Conservation (phyloP, 1,140 invertebrate species). For the Euwallacea similis region DNA sequence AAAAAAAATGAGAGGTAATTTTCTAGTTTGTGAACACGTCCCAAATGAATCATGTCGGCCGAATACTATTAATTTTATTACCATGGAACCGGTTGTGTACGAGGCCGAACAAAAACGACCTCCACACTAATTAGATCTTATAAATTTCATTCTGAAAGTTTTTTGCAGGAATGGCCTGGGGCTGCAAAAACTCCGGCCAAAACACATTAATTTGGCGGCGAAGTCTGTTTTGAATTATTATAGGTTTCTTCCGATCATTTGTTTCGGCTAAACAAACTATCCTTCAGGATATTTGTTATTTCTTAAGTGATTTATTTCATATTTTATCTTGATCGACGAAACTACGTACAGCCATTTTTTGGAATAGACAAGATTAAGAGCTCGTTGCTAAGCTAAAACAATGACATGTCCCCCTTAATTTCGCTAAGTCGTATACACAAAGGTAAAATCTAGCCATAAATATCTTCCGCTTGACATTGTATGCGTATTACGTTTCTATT, state of each 20-base stretch:
- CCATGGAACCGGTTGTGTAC: neutral
- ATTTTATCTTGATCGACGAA: neutral
- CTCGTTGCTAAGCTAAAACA: neutral
- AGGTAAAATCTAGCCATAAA: neutral
- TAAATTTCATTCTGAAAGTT: conserved; percentile 13
- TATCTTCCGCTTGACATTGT: neutral
- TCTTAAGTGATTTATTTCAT: neutral
- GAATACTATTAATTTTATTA: conserved; percentile 4
- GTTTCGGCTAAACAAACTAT: conserved; percentile 13
- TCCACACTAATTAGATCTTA: conserved; percentile 9
- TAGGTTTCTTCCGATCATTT: conserved; percentile 27
- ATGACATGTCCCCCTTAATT: neutral
- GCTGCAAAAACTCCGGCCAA: conserved; percentile 12
- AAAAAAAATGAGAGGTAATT: too few relatives aligned
- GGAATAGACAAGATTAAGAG: neutral
- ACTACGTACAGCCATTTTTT: neutral
- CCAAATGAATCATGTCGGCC: neutral
- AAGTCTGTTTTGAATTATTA: conserved; percentile 31
- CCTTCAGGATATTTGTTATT: conserved; percentile 4
- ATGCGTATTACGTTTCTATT: conserved; percentile 2
- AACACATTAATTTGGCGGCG: conserved; percentile 20
- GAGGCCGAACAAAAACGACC: conserved; percentile 6
- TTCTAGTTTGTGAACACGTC: too few relatives aligned
- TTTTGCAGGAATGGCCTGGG: neutral
- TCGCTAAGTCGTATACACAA: neutral